Evolutionary conservation across 2,888 invertebrate genomes (phyloP), one percentile per base, ranked within the genome.

Genomic region (Pseudococcus longispinus): DNA sequence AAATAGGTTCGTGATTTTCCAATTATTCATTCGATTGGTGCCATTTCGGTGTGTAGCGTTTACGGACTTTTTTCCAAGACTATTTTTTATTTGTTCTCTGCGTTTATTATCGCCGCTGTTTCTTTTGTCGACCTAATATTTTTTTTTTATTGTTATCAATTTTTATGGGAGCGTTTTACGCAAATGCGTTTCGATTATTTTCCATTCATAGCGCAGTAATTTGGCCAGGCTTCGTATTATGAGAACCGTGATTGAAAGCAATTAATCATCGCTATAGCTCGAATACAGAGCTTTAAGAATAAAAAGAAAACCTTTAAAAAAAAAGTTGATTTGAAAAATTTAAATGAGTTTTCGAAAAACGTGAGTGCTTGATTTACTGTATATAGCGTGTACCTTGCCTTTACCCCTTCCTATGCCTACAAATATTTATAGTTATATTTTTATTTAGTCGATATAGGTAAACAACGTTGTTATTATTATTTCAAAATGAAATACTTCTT

Each of bases 71-170:
- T 51, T 60, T 60, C 13, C 23, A 60, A 60, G 55, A 60, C 23
- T 70, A 23, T 70, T 70, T 70, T 70, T 70, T 70, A 70, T 29
- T 29, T 70, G 70, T 70, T 60, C 60, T 60, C 29, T 18, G 29
- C 70, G 70, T 70, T 70, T 70, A 70, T 26, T 70, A 29, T 70
- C 18, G 18, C 29, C 2, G 70, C 6, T 29, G 70, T 29, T 70
- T 74, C 32, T 74, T 32, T 80, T 80, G 42, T 80, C 23, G 77
- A 80, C 29, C 20, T 80, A 20, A 74, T 74, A 74, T 74, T n/a
- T n/a, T 32, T 32, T 42, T 80, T 80, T 80, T 80, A 80, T 80
- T 80, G 77, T 80, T 80, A 80, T 80, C 77, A 80, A 80, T 80
- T 80, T 80, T 80, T 80, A 80, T 80, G 77, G 77, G 11, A 80